A percentile compares a stretch with the other conserved stretches of the same genome.
These are phyloP conservation scores for Metacarcinus magister DNA, from an alignment of 2,888 invertebrate species.

Conservation along the genomic window DNA sequence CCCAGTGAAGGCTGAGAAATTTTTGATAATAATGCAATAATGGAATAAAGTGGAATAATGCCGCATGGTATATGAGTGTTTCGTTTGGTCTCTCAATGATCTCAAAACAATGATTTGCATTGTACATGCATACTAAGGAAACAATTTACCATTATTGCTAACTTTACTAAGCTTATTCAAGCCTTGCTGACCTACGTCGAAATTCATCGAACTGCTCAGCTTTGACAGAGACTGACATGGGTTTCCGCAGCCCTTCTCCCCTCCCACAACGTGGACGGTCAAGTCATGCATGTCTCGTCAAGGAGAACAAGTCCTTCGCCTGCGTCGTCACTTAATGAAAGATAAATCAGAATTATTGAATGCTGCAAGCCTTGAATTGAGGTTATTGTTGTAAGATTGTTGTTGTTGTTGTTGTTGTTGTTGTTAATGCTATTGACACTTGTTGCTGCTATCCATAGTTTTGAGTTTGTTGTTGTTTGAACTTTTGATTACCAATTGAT, in stretches of 20 bases:
- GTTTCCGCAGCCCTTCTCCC: not conserved
- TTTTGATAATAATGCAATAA: not conserved
- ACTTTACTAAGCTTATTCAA: not conserved
- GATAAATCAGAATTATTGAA: not conserved
- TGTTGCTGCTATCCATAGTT: too few species aligned
- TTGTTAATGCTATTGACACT: not conserved
- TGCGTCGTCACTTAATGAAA: not conserved
- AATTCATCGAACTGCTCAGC: not conserved
- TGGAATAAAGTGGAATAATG: not conserved
- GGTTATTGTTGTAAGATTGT: not conserved
- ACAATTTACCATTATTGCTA: not conserved
- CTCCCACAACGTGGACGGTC: not conserved
- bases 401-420: not conserved
- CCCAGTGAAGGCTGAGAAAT: not conserved
- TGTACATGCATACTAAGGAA: not conserved
- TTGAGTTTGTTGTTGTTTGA: not conserved
- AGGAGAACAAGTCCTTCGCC: constrained; percentile 26
- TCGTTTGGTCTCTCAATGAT: not conserved
- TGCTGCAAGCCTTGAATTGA: not conserved
- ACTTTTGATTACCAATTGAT: not conserved
- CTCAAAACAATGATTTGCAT: not conserved
- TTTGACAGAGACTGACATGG: not conserved
- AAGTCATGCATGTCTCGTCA: constrained; percentile 11
- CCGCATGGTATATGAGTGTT: not conserved
- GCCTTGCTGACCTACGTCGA: not conserved